phyloP scores from a whole-genome alignment of 2,113 vertebrate genomes.

The Piaya cayana region DNA sequence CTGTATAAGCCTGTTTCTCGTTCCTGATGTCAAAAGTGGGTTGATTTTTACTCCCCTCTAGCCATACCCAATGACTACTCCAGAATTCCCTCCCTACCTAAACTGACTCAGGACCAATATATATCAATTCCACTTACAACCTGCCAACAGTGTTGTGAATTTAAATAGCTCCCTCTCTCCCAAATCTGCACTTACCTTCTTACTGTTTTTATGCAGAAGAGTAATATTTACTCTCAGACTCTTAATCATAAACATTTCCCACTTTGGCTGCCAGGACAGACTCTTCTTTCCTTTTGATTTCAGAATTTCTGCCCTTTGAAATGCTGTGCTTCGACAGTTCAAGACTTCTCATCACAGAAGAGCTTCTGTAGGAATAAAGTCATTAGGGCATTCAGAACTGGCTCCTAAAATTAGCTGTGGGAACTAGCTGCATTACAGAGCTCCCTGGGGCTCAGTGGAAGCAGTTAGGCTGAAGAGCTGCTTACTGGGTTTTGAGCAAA shows the following conservation, averaged over 20 bases:
- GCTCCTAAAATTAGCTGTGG: neutral
- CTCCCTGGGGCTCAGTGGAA: neutral
- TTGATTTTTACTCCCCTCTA: neutral
- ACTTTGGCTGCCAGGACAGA: neutral
- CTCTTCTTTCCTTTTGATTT: neutral
- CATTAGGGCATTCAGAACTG: neutral
- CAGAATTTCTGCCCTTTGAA: conserved; percentile 4
- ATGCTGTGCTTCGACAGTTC: neutral
- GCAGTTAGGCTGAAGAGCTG: neutral
- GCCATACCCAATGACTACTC: neutral
- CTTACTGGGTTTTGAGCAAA: neutral
- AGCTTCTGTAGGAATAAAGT: neutral
- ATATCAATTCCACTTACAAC: neutral
- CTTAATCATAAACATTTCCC: neutral
- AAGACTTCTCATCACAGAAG: neutral
- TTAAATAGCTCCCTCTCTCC: neutral
- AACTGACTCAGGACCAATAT: neutral
- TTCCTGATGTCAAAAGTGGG: neutral
- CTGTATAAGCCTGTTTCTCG: neutral
- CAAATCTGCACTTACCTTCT: neutral
- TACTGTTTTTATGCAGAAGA: neutral
- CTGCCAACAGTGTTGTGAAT: neutral
- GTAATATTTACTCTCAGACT: neutral
- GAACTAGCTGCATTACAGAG: neutral
- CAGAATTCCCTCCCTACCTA: neutral